Evolutionary conservation across 1,140 invertebrate genomes (phyloP).

Genomic region (Heliconius hewitsoni): DNA sequence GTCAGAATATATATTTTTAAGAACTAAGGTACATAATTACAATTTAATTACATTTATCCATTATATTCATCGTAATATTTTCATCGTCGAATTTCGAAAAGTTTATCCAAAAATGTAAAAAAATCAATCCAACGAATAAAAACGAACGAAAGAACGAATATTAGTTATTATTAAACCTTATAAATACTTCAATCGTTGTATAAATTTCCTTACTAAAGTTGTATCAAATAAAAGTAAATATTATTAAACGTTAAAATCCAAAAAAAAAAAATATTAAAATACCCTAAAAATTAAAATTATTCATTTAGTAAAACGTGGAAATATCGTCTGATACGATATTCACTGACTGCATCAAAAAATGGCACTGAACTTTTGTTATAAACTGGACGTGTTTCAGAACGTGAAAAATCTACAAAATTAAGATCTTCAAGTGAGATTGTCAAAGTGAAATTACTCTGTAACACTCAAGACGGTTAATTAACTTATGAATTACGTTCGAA

Average conservation of each 20-base stretch:
- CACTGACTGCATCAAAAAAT: neutral
- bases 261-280: neutral
- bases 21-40: neutral
- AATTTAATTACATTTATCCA: neutral
- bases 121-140: neutral
- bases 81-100: neutral
- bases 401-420: neutral
- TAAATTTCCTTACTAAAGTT: neutral
- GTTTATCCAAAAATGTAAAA: neutral
- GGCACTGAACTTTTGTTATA: neutral
- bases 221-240: neutral
- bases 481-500: neutral
- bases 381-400: neutral
- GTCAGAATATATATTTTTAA: neutral
- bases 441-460: neutral
- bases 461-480: neutral
- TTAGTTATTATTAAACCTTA: neutral
- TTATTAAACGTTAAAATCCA: neutral
- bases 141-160: neutral
- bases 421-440: neutral
- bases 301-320: neutral
- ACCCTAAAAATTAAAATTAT: neutral
- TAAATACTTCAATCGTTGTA: conserved; percentile 6
- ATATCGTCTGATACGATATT: neutral
- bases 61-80: neutral